Evolutionary conservation across 2,797 vertebrate genomes (phyloP).

Genomic region (Sphenodon punctatus): DNA sequence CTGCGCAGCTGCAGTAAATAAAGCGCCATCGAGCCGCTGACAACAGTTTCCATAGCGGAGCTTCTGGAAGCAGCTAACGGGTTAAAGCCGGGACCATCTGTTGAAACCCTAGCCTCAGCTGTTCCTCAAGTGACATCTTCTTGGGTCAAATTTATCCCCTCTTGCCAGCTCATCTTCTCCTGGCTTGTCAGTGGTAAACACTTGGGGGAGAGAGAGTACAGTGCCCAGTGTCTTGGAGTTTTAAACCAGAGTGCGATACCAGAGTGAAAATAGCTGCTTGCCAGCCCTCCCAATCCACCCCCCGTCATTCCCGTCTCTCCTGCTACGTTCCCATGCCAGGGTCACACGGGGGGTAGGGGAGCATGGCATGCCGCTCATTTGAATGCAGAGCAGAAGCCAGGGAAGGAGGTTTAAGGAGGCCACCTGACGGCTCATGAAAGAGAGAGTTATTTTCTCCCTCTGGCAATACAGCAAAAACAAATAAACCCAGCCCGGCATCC

Average conservation of each 20-base stretch:
- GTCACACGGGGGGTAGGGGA: conserved; percentile 71
- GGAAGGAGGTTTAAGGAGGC: background rate
- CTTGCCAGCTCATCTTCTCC: conserved; percentile 85
- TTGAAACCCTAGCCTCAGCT: conserved; percentile 91
- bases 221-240: conserved; percentile 68
- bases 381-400: background rate
- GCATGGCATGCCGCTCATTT: background rate
- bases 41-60: conserved; percentile 13
- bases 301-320: background rate
- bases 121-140: conserved; percentile 87
- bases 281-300: conserved; percentile 2
- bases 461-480: conserved; percentile 9
- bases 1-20: background rate
- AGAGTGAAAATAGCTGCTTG: conserved; percentile 67
- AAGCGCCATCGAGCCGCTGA: conserved; percentile 22
- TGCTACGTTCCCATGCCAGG: conserved; percentile 62
- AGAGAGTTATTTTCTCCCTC: conserved; percentile 13
- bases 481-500: background rate
- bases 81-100: conserved; percentile 89
- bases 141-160: conserved; percentile 87
- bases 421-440: background rate
- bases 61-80: conserved; percentile 72
- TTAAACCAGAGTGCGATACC: conserved; percentile 68
- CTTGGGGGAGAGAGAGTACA: conserved; percentile 77
- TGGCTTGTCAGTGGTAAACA: conserved; percentile 84